Percentiles rank a stretch among this genome's conserved stretches.
These are phyloP conservation scores for Colletes collaris DNA, from an alignment of 2,888 invertebrate species.

Conservation along the genomic window DNA sequence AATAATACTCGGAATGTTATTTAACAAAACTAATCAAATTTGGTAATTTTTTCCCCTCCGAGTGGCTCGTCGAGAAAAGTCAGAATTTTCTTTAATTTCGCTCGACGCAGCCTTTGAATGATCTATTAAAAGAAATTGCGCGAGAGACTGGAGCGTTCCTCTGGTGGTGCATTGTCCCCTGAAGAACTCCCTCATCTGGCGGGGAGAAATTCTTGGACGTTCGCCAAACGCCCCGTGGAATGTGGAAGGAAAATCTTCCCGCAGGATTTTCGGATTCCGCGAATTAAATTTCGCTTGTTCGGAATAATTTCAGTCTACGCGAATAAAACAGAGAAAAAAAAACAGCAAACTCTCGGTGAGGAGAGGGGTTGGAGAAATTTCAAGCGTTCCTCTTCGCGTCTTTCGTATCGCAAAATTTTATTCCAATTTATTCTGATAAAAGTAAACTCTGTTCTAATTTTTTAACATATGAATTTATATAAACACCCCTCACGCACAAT, in stretches of 20 bases:
- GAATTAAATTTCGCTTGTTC: conserved; percentile 6
- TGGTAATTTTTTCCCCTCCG: no score
- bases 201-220: conserved; percentile 58
- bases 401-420: no score
- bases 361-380: not conserved
- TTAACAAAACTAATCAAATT: no score
- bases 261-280: conserved; percentile 45
- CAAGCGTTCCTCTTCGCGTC: no score
- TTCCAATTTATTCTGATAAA: no score
- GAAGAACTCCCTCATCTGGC: conserved; percentile 55
- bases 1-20: no score
- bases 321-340: not conserved
- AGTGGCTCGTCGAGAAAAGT: not conserved
- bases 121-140: conserved; percentile 59
- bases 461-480: no score
- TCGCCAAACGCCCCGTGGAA: conserved; percentile 56
- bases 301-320: not conserved
- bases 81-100: conserved; percentile 28
- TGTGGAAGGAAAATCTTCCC: conserved; percentile 48
- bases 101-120: not conserved
- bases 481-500: no score
- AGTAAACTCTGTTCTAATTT: no score
- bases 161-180: conserved; percentile 59
- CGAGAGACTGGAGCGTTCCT: conserved; percentile 31
- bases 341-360: not conserved